Evolutionary conservation across 2,888 invertebrate genomes (phyloP).

Genomic region (Cloeon dipterum): DNA sequence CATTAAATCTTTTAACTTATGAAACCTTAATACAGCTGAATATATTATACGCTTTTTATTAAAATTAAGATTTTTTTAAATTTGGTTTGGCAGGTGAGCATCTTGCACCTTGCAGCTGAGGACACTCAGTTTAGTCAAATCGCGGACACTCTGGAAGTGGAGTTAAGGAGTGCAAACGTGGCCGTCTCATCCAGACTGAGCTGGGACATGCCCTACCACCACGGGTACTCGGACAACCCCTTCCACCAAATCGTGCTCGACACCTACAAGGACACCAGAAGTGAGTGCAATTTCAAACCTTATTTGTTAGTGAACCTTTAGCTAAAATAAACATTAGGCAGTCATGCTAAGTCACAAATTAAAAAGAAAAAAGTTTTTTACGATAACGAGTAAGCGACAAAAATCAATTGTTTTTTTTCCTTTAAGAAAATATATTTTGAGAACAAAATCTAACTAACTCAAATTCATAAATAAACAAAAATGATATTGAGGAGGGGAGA

Average conservation of each 20-base stretch:
- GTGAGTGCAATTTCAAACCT: conserved; percentile 39
- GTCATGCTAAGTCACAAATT: too few relatives aligned
- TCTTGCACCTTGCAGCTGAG: conserved; percentile 55
- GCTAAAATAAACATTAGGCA: too few relatives aligned
- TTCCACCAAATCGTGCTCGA: conserved; percentile 60
- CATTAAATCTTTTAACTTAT: too few relatives aligned
- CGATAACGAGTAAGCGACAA: too few relatives aligned
- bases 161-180: conserved; percentile 45
- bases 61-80: not conserved
- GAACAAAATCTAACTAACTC: too few relatives aligned
- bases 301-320: not conserved
- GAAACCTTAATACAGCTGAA: too few relatives aligned
- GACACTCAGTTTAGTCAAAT: conserved; percentile 52
- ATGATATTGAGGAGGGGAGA: too few relatives aligned
- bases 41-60: too few relatives aligned
- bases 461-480: too few relatives aligned
- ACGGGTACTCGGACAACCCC: conserved; percentile 64
- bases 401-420: too few relatives aligned
- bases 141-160: conserved; percentile 51
- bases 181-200: conserved; percentile 35
- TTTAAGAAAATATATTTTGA: too few relatives aligned
- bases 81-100: conserved; percentile 35
- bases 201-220: conserved; percentile 54
- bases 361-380: too few relatives aligned
- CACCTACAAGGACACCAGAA: conserved; percentile 67